Evolutionary conservation across 2,113 vertebrate genomes (phyloP).

Genomic region (Pseudonaja textilis): DNA sequence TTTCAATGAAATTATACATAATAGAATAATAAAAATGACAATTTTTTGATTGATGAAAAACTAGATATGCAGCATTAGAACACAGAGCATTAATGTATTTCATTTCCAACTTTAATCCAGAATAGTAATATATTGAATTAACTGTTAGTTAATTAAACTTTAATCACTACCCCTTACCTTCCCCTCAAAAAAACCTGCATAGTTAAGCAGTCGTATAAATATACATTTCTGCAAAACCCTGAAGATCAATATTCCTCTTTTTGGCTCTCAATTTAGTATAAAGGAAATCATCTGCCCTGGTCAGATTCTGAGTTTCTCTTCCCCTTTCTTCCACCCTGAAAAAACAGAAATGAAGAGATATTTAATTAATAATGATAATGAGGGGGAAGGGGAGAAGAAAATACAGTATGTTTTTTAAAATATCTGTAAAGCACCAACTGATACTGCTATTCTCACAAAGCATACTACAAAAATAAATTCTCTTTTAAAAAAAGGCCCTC

Average conservation of each 20-base stretch:
- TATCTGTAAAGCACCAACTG: background rate
- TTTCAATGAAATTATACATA: slow-evolving; percentile 15
- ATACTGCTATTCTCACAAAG: background rate
- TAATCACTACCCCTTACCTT: slow-evolving; percentile 30
- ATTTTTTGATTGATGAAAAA: slow-evolving; percentile 77
- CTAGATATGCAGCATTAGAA: slow-evolving; percentile 62
- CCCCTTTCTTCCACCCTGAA: slow-evolving; percentile 86
- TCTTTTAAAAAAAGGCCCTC: background rate
- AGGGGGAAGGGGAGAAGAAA: background rate
- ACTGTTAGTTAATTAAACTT: slow-evolving; percentile 56
- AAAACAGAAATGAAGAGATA: slow-evolving; percentile 48
- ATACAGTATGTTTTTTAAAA: background rate
- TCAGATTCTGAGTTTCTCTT: slow-evolving; percentile 83
- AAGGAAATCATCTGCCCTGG: slow-evolving; percentile 74
- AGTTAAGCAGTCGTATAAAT: slow-evolving; percentile 66
- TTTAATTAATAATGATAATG: background rate
- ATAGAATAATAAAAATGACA: slow-evolving; percentile 69
- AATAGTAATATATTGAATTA: slow-evolving; percentile 53
- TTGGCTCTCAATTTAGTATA: slow-evolving; percentile 47
- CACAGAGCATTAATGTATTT: slow-evolving; percentile 62
- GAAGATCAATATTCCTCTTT: slow-evolving; percentile 46
- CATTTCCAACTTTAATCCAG: slow-evolving; percentile 59
- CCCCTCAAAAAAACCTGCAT: slow-evolving; percentile 60
- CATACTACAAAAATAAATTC: background rate
- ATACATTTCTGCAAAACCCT: slow-evolving; percentile 70